Conservation (phyloP, 2,113 vertebrate genomes). For the Coptodon bakossiorum region DNA sequence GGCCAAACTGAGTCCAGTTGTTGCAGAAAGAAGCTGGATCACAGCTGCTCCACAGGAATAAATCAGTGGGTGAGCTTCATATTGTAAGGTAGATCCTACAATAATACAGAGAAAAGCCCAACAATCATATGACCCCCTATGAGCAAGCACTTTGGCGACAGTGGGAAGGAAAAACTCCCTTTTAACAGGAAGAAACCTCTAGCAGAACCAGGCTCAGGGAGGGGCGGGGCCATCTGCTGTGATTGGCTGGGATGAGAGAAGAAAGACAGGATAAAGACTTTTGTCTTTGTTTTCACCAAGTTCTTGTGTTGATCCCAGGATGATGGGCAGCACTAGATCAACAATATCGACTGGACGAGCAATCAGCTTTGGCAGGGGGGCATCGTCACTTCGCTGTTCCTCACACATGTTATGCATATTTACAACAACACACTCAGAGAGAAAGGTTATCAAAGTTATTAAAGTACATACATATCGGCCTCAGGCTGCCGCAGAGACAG, state of each 20-base stretch:
- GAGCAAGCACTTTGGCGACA: no score
- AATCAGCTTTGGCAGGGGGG: neutral
- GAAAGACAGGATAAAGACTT: neutral
- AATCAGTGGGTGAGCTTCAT: no score
- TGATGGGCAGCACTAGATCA: neutral
- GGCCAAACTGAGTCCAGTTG: no score
- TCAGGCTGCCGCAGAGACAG: no score
- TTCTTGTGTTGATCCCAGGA: neutral
- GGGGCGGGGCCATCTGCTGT: neutral
- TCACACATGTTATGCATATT: neutral
- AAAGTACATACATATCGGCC: neutral
- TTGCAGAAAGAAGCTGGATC: no score
- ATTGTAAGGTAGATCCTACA: no score
- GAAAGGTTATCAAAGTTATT: neutral
- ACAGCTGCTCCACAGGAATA: no score
- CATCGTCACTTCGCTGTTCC: neutral
- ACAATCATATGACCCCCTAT: no score
- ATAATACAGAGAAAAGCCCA: no score
- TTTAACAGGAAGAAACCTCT: no score
- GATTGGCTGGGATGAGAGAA: rapidly evolving
- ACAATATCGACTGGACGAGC: neutral
- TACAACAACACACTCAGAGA: neutral
- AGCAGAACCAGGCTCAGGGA: rapidly evolving
- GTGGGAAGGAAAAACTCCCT: no score
- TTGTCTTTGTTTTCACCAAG: neutral